These are phyloP conservation scores for Rhinolophus sinicus DNA, from an alignment of 2,113 vertebrate species.

Conservation along the genomic window DNA sequence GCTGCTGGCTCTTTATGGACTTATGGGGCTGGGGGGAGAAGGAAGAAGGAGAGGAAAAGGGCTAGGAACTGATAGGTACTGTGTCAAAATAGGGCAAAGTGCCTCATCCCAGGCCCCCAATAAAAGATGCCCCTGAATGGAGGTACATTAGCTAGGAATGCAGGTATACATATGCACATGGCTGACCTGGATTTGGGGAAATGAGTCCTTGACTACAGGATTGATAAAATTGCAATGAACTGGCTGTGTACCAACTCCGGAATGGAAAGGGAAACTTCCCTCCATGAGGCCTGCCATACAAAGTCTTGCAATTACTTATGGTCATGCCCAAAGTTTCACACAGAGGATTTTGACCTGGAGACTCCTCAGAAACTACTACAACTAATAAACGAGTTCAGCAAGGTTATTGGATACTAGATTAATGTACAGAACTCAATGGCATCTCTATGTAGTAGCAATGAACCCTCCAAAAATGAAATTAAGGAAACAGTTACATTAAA, in stretches of 20 bases:
- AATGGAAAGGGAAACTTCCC: too few relatives aligned
- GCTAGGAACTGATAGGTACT: not conserved
- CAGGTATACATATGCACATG: not conserved
- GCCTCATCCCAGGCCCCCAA: not conserved
- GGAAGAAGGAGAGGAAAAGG: not conserved
- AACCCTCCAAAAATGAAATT: not conserved
- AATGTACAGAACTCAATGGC: not conserved
- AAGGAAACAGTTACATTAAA: not conserved
- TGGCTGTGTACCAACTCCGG: not conserved
- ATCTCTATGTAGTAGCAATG: not conserved
- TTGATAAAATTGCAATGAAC: not conserved
- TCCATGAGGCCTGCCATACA: not conserved
- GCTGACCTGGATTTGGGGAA: not conserved
- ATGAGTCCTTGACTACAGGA: not conserved
- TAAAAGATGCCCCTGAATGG: not conserved
- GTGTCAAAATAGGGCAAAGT: not conserved
- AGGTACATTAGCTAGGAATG: not conserved
- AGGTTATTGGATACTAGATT: not conserved
- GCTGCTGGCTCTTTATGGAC: not conserved
- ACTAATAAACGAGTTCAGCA: not conserved
- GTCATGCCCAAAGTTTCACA: not conserved
- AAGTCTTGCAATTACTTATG: not conserved
- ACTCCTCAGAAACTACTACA: not conserved
- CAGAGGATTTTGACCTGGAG: not conserved
- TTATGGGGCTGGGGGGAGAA: rapidly evolving